Evolutionary conservation across 2,113 vertebrate species (phyloP).

Genomic region (Pelmatolapia mariae): DNA sequence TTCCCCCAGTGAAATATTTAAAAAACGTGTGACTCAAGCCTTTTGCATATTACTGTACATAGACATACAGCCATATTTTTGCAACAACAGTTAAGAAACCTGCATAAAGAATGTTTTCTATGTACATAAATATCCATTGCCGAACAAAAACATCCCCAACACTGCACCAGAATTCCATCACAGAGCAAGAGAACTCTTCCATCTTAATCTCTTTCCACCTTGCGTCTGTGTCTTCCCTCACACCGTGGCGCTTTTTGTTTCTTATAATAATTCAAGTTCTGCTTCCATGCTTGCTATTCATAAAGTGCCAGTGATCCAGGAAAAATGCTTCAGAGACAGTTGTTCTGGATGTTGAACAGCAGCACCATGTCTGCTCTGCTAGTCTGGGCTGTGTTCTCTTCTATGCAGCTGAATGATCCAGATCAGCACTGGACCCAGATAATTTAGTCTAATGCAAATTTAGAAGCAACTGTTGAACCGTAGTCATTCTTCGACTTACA

Average conservation of each 20-base stretch:
- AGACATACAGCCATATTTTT: neutral
- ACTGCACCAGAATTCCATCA: neutral
- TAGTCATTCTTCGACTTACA: neutral
- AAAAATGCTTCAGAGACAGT: slow-evolving; percentile 8
- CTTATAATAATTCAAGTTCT: slow-evolving; percentile 1
- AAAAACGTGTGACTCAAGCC: neutral
- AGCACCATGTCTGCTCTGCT: neutral
- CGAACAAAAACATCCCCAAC: neutral
- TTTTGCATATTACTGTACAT: neutral
- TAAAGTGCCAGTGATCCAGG: slow-evolving; percentile 15
- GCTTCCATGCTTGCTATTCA: neutral
- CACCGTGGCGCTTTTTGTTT: neutral
- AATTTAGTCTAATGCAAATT: neutral
- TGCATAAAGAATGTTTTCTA: neutral
- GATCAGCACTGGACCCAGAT: neutral
- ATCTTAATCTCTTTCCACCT: neutral
- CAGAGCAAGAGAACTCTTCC: neutral
- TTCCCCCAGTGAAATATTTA: neutral
- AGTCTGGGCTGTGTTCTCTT: neutral
- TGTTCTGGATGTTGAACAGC: slow-evolving; percentile 23
- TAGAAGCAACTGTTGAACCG: neutral
- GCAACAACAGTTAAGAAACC: neutral
- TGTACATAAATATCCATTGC: neutral
- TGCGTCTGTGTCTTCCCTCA: neutral
- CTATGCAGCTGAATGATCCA: neutral